A percentile compares a stretch with the other conserved stretches of the same genome.
phyloP scores from a whole-genome alignment of 2,797 vertebrate genomes.

The Kryptolebias ocellatus region DNA sequence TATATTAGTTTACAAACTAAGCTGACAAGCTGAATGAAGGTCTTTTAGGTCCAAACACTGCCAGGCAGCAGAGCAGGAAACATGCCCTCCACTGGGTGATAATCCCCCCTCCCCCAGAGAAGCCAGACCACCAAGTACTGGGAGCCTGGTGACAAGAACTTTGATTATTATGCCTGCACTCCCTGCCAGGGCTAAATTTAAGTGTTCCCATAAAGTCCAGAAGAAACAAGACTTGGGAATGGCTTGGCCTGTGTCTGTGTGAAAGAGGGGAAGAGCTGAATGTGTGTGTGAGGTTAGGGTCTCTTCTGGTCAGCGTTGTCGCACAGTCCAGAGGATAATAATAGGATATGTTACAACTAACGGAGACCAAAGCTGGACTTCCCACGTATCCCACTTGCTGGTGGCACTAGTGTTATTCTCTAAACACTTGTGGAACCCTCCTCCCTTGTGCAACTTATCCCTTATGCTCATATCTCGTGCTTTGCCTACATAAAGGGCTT shows the following conservation, averaged over 20 bases:
- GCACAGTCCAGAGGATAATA: conserved; percentile 82
- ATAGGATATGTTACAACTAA: conserved; percentile 81
- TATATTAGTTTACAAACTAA: conserved; percentile 8
- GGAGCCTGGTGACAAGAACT: conserved; percentile 78
- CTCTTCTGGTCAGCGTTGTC: conserved; percentile 81
- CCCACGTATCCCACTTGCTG: conserved; percentile 81
- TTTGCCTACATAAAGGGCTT: conserved; percentile 51
- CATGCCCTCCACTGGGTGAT: conserved; percentile 58
- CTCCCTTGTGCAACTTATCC: conserved; percentile 25
- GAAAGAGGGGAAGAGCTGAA: conserved; percentile 70
- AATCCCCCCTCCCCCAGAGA: conserved; percentile 56
- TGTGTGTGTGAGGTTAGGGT: conserved; percentile 76
- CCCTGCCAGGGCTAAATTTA: conserved; percentile 84
- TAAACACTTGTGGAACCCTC: conserved; percentile 55
- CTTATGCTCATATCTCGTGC: conserved; percentile 39
- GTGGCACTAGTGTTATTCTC: conserved; percentile 78
- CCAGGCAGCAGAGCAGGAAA: conserved; percentile 34
- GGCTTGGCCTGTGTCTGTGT: conserved; percentile 75
- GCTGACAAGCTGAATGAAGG: conserved; percentile 10
- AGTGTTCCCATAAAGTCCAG: conserved; percentile 84
- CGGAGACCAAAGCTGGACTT: conserved; percentile 78
- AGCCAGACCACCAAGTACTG: conserved; percentile 81
- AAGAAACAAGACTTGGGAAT: conserved; percentile 84
- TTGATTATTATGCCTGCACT: conserved; percentile 83
- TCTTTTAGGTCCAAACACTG: conserved; percentile 18